Evolutionary conservation across 1,140 invertebrate species (phyloP).

Genomic region (Wasmannia auropunctata): DNA sequence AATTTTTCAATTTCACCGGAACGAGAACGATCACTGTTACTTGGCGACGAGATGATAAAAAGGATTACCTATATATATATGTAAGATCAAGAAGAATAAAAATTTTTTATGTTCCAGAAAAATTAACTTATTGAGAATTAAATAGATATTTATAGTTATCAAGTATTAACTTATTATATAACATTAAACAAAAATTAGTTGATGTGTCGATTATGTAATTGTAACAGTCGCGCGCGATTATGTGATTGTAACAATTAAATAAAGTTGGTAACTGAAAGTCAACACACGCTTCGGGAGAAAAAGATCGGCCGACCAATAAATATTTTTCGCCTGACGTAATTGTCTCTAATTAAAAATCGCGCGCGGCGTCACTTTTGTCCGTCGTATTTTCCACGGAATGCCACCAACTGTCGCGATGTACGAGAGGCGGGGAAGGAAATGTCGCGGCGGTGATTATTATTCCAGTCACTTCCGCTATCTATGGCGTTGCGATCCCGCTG

Average conservation of each 20-base stretch:
- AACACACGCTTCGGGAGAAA: neutral
- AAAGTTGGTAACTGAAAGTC: neutral
- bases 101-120: neutral
- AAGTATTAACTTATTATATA: neutral
- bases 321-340: neutral
- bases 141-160: neutral
- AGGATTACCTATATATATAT: neutral
- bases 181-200: too few relatives aligned
- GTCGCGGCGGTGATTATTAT: conserved; percentile 24
- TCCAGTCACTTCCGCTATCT: conserved; percentile 34
- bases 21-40: neutral
- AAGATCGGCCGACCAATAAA: neutral
- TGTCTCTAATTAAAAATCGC: conserved; percentile 15
- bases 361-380: neutral
- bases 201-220: neutral
- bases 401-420: neutral
- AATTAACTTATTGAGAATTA: neutral
- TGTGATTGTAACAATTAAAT: too few relatives aligned
- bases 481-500: conserved; percentile 21
- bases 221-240: neutral
- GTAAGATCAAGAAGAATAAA: neutral
- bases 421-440: neutral
- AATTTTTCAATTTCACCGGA: conserved; percentile 27
- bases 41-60: neutral
- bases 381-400: neutral